Conservation (phyloP, 2,888 invertebrate species). For the Sinhomidia bicolor region DNA sequence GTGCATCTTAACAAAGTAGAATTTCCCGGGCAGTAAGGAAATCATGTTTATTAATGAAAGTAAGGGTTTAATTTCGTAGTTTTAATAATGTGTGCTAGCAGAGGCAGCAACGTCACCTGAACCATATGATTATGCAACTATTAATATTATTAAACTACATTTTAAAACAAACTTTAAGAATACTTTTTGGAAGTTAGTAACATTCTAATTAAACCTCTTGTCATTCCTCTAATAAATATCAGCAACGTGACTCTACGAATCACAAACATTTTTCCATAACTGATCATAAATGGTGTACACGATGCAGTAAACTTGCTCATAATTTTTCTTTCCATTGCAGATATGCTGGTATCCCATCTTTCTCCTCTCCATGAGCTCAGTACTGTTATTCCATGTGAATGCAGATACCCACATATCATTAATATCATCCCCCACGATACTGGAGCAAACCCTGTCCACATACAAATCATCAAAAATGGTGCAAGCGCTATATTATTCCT, state of each 20-base stretch:
- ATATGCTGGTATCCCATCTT: neutral
- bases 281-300: slow-evolving; percentile 21
- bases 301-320: slow-evolving; percentile 45
- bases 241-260: neutral
- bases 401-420: neutral
- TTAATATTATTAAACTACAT: too few relatives aligned
- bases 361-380: neutral
- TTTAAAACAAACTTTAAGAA: too few relatives aligned
- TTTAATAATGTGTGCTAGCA: too few relatives aligned
- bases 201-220: slow-evolving; percentile 6
- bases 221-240: slow-evolving; percentile 1
- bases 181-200: slow-evolving; percentile 6
- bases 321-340: neutral
- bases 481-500: neutral
- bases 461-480: neutral
- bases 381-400: neutral
- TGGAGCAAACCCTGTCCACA: neutral
- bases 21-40: too few relatives aligned
- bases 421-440: neutral
- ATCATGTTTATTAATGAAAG: too few relatives aligned
- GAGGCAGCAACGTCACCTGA: too few relatives aligned
- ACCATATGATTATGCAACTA: too few relatives aligned
- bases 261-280: neutral
- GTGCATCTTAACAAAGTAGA: too few relatives aligned
- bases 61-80: too few relatives aligned